Base-by-base conservation (phyloP, 2,113 vertebrate genomes). In the Elanoides forficatus region DNA sequence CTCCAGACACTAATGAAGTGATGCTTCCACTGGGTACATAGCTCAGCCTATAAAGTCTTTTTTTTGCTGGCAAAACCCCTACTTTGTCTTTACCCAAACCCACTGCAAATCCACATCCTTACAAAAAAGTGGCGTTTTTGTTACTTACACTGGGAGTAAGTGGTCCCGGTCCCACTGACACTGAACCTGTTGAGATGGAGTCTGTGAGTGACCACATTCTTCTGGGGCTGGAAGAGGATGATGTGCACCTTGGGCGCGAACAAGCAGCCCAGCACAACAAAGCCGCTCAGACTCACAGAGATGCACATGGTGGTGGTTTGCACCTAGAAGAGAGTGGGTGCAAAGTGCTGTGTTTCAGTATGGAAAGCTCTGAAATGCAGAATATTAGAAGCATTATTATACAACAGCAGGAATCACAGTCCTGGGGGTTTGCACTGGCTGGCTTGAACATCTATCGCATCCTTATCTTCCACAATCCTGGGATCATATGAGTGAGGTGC, bases 291-390 rank as follows among this genome's bases (percentile, higher is more conserved):
- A 89, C 99, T 99, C 84, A 99, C 99, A 0, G 99, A 99, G 98
- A 99, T 99, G 92, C 99, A 99, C 99, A 99, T 99, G 76, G 99
- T 99, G 3, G 99, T 99, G 9, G 99, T 99, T 98, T 99, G 99
- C 66, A 99, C 99, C 99, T 99, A 81, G 32, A 86, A 98, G 92
- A 96, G 81, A 96, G 81, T 2, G 42, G 63, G 65, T 2, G 55
- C 40, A 94, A 90, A 90, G 74, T 13, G 4, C 22, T 36, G 48
- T 59, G 59, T 81, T 94, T 96, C 78, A 95, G 53, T 68, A 92
- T 11, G 25, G 73, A 89, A 48, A 80, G 27, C 36, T 94, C 62
- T 75, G 78, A 95, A 89, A 93, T 26, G 48, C 22, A 60, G n/a
- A 81, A 38, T 52, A 21, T 62, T 63, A 81, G 52, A 67, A 88